Base-by-base conservation (phyloP, 2,888 invertebrate species). In the Abrostola triplasia region DNA sequence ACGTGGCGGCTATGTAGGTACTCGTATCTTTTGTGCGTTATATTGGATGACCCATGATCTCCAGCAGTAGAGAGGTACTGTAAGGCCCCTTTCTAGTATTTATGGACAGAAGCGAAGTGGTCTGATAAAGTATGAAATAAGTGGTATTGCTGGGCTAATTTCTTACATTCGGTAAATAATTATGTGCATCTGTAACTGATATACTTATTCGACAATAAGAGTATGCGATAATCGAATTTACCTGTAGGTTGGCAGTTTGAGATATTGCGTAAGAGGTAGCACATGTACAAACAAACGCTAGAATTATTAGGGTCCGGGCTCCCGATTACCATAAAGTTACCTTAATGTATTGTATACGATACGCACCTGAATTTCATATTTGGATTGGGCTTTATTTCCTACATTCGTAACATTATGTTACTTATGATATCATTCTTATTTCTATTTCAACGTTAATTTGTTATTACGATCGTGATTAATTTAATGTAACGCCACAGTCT, bases 301-400 rank as follows among this genome's bases (percentile, higher is more conserved):
- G 60, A 77, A 70, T 79, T 80, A 81, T 78, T 79, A 76, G 64
- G 69, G 69, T 66, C 58, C 52, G 69, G 65, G 59, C 50, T 60
- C 44, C 36, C 61, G 49, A 78, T 81, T 79, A 79, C 76, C 77
- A 78, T 78, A 78, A 67, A 81, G 76, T 72, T 74, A 64, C 64
- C 67, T 69, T 63, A 75, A 78, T 80, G 78, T 55, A 67, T 77
- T 76, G 72, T 78, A 71, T 69, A 67, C 54, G 59, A 67, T 62
- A 68, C 64, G 62, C 72, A 67, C 63, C 79, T 74, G 76, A 76
- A 81, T 79, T 79, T 67, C 57, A 76, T 70, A 81, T 81, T 76
- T 69, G 67, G 57, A 75, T 77, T 64, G 56, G 55, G 38, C 13
- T 69, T 63, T 70, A 77, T 79, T 79, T 70, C 61, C 65, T 64